Percentiles rank a stretch among this genome's conserved stretches.
These are phyloP conservation scores for Cirrhinus mrigala DNA, from an alignment of 2,797 vertebrate genomes.

Conservation along the genomic window DNA sequence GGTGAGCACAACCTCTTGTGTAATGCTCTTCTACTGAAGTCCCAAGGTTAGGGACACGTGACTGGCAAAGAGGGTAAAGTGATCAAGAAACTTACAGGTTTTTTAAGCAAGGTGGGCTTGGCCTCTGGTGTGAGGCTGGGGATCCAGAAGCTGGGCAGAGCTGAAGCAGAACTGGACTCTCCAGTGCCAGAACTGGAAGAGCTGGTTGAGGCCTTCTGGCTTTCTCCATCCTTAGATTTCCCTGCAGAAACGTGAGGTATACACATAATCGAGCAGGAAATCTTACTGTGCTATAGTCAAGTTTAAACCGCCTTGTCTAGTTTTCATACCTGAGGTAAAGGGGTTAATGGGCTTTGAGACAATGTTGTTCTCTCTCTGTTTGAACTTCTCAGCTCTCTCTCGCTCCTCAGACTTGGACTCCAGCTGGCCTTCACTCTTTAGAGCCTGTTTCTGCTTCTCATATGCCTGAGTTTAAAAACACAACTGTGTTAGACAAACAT, in stretches of 20 bases:
- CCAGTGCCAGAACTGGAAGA: constrained; percentile 60
- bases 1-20: background rate
- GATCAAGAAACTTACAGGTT: constrained; percentile 88
- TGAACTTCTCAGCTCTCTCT: constrained; percentile 85
- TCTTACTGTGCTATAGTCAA: background rate
- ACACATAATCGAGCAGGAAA: background rate
- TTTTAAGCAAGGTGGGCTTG: constrained; percentile 85
- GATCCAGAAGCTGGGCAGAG: constrained; percentile 90
- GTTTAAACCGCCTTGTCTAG: background rate
- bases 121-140: constrained; percentile 89
- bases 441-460: constrained; percentile 86
- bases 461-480: constrained; percentile 74
- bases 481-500: background rate
- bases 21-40: constrained; percentile 24
- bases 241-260: background rate
- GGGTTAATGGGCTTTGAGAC: constrained; percentile 93
- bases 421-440: constrained; percentile 78
- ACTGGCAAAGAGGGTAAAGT: constrained; percentile 56
- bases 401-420: constrained; percentile 84
- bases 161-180: constrained; percentile 58
- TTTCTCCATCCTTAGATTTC: constrained; percentile 15
- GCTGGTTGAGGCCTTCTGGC: constrained; percentile 57
- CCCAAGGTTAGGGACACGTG: background rate
- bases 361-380: constrained; percentile 87
- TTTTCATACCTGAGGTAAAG: constrained; percentile 76